Evolutionary conservation across 1,140 invertebrate species (phyloP), one percentile per base, ranked within the genome.

Genomic region (Manduca sexta): DNA sequence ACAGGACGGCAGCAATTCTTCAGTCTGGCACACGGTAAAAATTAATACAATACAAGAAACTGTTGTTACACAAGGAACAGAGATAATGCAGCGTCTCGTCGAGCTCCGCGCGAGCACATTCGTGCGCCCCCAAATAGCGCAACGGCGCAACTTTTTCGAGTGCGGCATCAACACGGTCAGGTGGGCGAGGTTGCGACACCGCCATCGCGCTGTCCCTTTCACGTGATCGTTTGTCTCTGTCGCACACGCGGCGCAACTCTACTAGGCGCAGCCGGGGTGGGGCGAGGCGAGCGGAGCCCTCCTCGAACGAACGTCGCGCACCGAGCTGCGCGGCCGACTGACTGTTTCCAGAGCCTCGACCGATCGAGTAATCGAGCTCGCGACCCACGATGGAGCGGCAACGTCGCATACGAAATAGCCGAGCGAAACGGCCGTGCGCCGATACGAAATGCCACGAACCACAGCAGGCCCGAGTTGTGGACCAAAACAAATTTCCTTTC

Each of bases 401-500:
- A 83, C 82, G 69, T 45, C 76, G 78, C 81, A 47, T 48, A 38
- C 43, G 49, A 60, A 75, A 74, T 74, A 75, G 63, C 21, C 67
- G 54, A 76, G 64, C 74, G 69, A 78, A 74, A 74, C 72, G 74
- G 66, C 77, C 56, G 56, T 61, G 64, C 66, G 55, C 56, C 64
- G 72, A 70, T 70, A 84, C 64, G 67, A 77, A 81, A 81, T 78
- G 75, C 74, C 75, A 79, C 75, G 69, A 78, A 62, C 67, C 52
- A 67, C 64, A 65, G 30, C 31, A 17, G 71, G 64, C 59, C 70
- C 76, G 62, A 74, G 70, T 74, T 76, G 68, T 74, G 69, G 74
- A 82, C 81, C 76, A 84, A 81, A 84, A 81, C 81, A 84, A 79
- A 84, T 81, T 77, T 76, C 80, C 80, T 82, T 84, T 84, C 78